Evolutionary conservation across 2,797 vertebrate genomes (phyloP), one percentile per base, ranked within the genome.

Genomic region (Hapalemur alaotrensis): DNA sequence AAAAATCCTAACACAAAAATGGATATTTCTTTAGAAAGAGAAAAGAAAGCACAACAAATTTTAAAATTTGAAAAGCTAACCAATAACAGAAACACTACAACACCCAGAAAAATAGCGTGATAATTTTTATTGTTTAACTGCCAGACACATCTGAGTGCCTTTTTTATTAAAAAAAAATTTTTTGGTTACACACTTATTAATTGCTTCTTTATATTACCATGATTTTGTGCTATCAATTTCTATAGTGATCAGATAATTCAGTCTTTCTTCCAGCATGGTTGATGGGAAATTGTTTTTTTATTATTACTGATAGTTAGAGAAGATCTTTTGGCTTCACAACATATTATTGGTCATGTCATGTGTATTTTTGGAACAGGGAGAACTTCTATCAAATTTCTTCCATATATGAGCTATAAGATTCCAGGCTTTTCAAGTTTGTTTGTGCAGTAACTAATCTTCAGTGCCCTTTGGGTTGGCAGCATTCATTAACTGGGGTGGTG

Each of bases 1-100:
- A 85, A 70, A 61, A 94, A 67, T 10, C 57, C 43, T 85, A 81
- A 57, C 63, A 46, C 41, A 88, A 88, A 87, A 91, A 35, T 65
- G 8, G 85, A 67, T 67, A 63, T 94, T 38, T 91, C 5, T 69
- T 96, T 95, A 75, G 57, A 84, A 96, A 75, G 48, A 90, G 35
- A 86, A 82, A 75, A 73, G 13, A 80, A 85, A 88, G 67, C 35
- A 76, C 5, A 54, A 43, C 22, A 59, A 30, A 89, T 95, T 91
- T 91, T 54, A 69, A 85, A 76, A 28, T 61, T 48, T 79, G 4
- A 48, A 89, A 95, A 35, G 43, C 14, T 90, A 82, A 82, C 9
- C 23, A 41, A 69, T 52, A 82, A 79, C 14, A 72, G 88, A 84
- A 73, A 75, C 20, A 43, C 20, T 43, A 52, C 13, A 84, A 84